Percentiles rank a stretch among this genome's conserved stretches.
phyloP scores from a whole-genome alignment of 2,888 invertebrate genomes.

The Adela reaumurella region DNA sequence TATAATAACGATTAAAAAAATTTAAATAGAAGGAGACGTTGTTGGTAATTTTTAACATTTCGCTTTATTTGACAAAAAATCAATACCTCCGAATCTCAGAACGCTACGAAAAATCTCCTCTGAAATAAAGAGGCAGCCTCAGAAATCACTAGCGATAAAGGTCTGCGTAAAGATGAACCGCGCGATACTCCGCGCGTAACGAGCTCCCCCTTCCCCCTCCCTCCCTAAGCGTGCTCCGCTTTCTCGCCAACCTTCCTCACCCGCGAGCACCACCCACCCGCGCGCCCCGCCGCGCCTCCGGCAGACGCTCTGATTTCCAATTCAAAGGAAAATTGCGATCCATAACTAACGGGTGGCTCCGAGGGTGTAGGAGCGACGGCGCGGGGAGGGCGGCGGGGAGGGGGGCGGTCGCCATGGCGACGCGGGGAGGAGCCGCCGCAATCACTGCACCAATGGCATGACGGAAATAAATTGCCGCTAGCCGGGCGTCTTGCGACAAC shows the following conservation, averaged over 20 bases:
- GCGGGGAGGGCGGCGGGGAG: conserved; percentile 22
- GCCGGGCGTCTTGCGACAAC: conserved; percentile 36
- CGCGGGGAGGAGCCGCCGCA: conserved; percentile 61
- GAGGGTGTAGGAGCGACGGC: conserved; percentile 22
- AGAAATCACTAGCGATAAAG: not conserved
- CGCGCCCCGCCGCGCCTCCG: conserved; percentile 20
- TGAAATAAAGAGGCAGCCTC: not conserved
- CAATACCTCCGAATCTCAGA: too few relatives aligned
- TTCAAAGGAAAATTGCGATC: conserved; percentile 60
- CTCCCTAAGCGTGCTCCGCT: not conserved
- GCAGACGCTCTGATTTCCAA: conserved; percentile 55
- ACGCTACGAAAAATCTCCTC: too few relatives aligned
- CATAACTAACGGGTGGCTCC: conserved; percentile 38
- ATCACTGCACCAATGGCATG: conserved; percentile 58
- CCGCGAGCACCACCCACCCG: not conserved
- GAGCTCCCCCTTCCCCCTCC: not conserved
- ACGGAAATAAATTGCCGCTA: conserved; percentile 58
- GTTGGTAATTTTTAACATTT: too few relatives aligned
- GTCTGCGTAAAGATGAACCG: not conserved
- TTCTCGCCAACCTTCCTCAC: not conserved
- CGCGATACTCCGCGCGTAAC: not conserved
- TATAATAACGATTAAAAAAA: too few relatives aligned
- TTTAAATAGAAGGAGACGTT: too few relatives aligned
- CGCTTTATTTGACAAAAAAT: too few relatives aligned
- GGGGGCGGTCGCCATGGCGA: conserved; percentile 55